A percentile compares a stretch with the other conserved stretches of the same genome.
Conservation (phyloP, 2,888 invertebrate genomes). For the Cerastoderma edule region DNA sequence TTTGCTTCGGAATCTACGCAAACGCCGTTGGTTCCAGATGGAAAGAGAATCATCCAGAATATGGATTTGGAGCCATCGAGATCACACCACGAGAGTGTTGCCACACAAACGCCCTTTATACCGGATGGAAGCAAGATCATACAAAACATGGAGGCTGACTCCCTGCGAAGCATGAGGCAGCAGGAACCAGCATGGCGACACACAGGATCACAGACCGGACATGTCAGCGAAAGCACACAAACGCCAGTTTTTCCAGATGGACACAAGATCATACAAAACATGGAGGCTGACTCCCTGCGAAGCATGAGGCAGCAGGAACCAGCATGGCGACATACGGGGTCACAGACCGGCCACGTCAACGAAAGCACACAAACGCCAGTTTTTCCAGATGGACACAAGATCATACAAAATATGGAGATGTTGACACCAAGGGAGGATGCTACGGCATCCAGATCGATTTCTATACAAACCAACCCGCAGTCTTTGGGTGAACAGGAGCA, state of each 20-base stretch:
- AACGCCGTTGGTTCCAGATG: conserved; percentile 17
- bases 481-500: not conserved
- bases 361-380: conserved; percentile 1
- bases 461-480: not conserved
- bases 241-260: conserved; percentile 16
- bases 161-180: not conserved
- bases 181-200: not conserved
- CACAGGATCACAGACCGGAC: not conserved
- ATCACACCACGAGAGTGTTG: not conserved
- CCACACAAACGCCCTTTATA: conserved; percentile 4
- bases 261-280: conserved; percentile 20
- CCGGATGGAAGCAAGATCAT: conserved; percentile 23
- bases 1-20: conserved; percentile 8
- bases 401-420: conserved; percentile 23
- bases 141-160: conserved; percentile 11
- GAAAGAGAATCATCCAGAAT: conserved; percentile 34
- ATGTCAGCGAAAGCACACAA: not conserved
- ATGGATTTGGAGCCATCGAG: conserved; percentile 1
- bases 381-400: conserved; percentile 22
- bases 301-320: not conserved
- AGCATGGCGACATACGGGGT: not conserved
- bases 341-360: not conserved
- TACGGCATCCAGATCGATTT: not conserved
- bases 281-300: not conserved
- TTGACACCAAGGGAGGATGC: not conserved